These are phyloP conservation scores for Pagrus major DNA, from an alignment of 2,113 vertebrate species.

Conservation along the genomic window DNA sequence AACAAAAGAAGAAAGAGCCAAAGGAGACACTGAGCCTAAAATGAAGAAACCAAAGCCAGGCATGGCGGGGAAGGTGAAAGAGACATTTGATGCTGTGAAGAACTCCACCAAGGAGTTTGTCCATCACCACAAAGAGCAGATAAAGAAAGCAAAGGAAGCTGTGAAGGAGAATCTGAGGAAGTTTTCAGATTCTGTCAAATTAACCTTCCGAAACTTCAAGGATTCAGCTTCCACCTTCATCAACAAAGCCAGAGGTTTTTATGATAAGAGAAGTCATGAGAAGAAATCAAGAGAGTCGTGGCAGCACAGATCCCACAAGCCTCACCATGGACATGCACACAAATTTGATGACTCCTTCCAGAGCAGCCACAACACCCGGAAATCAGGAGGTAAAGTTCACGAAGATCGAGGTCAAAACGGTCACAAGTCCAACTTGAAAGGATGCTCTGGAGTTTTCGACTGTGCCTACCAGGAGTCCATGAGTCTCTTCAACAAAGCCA, in stretches of 20 bases:
- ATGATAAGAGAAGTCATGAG: constrained; percentile 69
- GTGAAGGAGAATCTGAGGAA: constrained; percentile 97
- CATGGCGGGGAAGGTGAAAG: constrained; percentile 91
- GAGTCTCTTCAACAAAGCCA: constrained; percentile 89
- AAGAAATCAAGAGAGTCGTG: constrained; percentile 69
- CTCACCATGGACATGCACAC: constrained; percentile 61
- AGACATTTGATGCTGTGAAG: constrained; percentile 96
- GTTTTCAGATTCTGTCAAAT: constrained; percentile 97
- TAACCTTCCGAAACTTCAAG: constrained; percentile 95
- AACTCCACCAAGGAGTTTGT: constrained; percentile 98
- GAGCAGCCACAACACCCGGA: constrained; percentile 73
- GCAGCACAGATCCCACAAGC: constrained; percentile 76
- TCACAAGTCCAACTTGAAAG: constrained; percentile 76
- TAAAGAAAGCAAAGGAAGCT: constrained; percentile 97
- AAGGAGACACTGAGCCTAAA: constrained; percentile 83
- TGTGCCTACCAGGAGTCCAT: constrained; percentile 91
- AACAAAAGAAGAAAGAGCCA: constrained; percentile 86
- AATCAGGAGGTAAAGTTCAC: constrained; percentile 68
- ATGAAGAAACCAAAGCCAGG: constrained; percentile 87
- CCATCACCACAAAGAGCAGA: constrained; percentile 97
- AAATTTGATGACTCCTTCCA: constrained; percentile 73
- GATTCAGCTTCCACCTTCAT: constrained; percentile 90
- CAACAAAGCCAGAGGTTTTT: constrained; percentile 85
- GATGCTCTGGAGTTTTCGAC: constrained; percentile 89
- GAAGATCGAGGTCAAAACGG: constrained; percentile 57